Evolutionary conservation across 2,113 vertebrate species (phyloP).

Genomic region (Pogona vitticeps): DNA sequence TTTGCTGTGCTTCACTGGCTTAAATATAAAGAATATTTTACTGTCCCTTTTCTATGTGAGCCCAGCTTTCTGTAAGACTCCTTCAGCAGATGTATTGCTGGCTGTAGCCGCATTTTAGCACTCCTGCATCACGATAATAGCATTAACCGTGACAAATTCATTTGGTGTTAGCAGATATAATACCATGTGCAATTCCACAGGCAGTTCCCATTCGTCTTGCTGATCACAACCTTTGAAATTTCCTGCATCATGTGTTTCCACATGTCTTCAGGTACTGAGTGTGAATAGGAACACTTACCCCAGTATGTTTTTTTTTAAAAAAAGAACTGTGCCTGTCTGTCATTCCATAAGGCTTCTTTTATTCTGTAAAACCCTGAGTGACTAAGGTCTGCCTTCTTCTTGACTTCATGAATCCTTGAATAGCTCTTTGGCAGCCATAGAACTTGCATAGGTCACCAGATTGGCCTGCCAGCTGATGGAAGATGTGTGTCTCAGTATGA

Average conservation of each 20-base stretch:
- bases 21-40: conserved; percentile 27
- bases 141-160: conserved; percentile 32
- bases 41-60: conserved; percentile 46
- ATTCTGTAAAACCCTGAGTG: neutral
- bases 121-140: conserved; percentile 27
- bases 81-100: neutral
- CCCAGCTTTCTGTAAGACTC: conserved; percentile 31
- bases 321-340: neutral
- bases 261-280: neutral
- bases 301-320: neutral
- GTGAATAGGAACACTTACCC: neutral
- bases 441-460: neutral
- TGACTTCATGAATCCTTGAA: neutral
- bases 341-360: conserved; percentile 10
- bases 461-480: neutral
- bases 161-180: conserved; percentile 37
- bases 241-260: neutral
- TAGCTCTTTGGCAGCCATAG: neutral
- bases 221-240: conserved; percentile 31
- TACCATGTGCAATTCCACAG: conserved; percentile 26
- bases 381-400: conserved; percentile 22
- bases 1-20: neutral
- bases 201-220: conserved; percentile 33
- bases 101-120: conserved; percentile 1
- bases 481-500: neutral